Conservation (phyloP, 2,888 invertebrate species). For the Dynastes maya region DNA sequence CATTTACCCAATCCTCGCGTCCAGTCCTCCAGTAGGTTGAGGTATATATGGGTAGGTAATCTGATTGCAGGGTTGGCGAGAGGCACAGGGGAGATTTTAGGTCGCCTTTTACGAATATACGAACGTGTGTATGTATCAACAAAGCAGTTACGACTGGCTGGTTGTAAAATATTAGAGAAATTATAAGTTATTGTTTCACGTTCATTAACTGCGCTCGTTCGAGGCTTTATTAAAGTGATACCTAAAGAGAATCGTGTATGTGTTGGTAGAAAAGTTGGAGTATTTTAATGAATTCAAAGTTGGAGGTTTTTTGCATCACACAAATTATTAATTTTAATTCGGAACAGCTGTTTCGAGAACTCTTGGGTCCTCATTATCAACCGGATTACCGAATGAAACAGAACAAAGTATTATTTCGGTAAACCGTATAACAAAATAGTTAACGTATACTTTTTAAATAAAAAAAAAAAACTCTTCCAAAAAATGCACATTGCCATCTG, state of each 20-base stretch:
- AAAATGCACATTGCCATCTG: no score
- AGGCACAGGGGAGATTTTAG: neutral
- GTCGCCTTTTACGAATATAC: neutral
- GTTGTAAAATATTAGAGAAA: constrained; percentile 38
- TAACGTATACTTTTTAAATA: no score
- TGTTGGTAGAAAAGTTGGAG: neutral
- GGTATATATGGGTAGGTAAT: constrained; percentile 12
- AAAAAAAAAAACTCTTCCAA: no score
- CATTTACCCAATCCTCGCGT: constrained; percentile 41
- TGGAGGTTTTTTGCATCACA: no score
- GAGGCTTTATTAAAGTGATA: constrained; percentile 7
- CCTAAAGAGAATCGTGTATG: neutral
- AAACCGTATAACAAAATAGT: no score
- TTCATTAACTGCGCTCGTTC: constrained; percentile 22
- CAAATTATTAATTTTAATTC: no score
- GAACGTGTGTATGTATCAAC: constrained; percentile 14
- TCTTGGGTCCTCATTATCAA: no score
- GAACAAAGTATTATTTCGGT: no score
- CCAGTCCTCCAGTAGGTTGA: constrained; percentile 6
- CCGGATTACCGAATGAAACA: no score
- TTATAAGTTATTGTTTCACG: constrained; percentile 42
- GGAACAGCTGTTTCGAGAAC: no score
- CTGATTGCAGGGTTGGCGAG: constrained; percentile 21
- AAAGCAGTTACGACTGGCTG: constrained; percentile 14
- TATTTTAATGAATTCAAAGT: no score